Conservation (phyloP, 2,113 vertebrate genomes). For the Gasterosteus nipponicus region DNA sequence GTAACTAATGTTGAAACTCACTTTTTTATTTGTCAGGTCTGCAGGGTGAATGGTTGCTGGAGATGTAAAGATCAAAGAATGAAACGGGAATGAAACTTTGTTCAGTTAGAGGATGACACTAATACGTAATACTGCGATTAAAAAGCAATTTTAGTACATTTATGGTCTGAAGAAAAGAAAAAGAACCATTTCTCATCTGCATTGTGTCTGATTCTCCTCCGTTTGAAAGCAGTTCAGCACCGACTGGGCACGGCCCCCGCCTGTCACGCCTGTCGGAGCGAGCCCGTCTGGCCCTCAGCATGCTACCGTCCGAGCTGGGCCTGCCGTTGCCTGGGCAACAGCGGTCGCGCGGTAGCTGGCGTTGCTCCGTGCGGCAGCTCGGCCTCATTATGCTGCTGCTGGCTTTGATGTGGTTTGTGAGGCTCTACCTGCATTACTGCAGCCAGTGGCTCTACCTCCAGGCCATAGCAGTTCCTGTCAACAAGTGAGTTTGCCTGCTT, state of each 20-base stretch:
- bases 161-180: neutral
- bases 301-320: conserved; percentile 84
- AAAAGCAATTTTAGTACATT: neutral
- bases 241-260: conserved; percentile 12
- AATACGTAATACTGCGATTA: neutral
- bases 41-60: neutral
- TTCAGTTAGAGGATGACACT: neutral
- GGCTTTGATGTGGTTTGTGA: conserved; percentile 88
- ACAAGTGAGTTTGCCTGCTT: conserved; percentile 88
- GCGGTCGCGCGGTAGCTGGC: conserved; percentile 57
- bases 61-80: neutral
- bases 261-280: conserved; percentile 60
- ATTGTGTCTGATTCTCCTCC: neutral
- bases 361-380: conserved; percentile 77
- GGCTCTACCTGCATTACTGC: conserved; percentile 93
- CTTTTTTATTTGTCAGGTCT: neutral
- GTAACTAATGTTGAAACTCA: neutral
- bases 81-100: neutral
- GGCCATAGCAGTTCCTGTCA: conserved; percentile 87
- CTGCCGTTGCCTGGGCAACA: conserved; percentile 74
- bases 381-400: conserved; percentile 82
- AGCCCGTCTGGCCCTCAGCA: conserved; percentile 71
- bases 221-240: conserved; percentile 49
- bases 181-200: neutral
- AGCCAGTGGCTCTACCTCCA: conserved; percentile 94